Evolutionary conservation across 2,113 vertebrate genomes (phyloP), one percentile per base, ranked within the genome.

Genomic region (Chaetodon auriga): DNA sequence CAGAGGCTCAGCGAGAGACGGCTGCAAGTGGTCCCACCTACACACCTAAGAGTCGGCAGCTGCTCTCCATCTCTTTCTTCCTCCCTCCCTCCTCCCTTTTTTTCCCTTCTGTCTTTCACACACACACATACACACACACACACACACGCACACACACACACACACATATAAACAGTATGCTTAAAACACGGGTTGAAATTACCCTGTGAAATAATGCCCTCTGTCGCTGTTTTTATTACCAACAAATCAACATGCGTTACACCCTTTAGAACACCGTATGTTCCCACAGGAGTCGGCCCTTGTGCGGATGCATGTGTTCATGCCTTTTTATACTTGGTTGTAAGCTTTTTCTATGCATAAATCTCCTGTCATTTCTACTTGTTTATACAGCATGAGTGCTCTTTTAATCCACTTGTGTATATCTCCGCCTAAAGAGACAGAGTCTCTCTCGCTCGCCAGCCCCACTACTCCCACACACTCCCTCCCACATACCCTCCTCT

Each of bases 21-120:
- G 78, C 57, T 90, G 89, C 87, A 93, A 94, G 92, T 78, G 84
- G 87, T 86, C 89, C 92, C 94, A 82, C 94, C 94, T 94, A 94
- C 94, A 94, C 92, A 85, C 68, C 77, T 78, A 61, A 80, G 84
- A 84, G 38, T 82, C 82, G 21, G 57, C 92, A 94, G 89, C 88
- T 90, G 86, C 46, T 91, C 78, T 85, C 71, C 74, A 78, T 79
- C 78, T 75, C 75, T 64, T 78, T 85, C 71, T 82, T 74, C 53
- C 43, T 66, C n/a, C 38, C 30, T 30, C 30, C 57, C 10, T 68
- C 63, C 38, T 79, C 63, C 51, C 18, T 68, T 49, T 74, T 53
- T 57, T 57, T 60, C 36, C 64, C 58, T 66, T 68, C 58, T 64
- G 43, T 75, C 74, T 75, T 68, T 68, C 61, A 30, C 30, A 30